Percentiles rank a stretch among this genome's conserved stretches.
phyloP scores from a whole-genome alignment of 1,140 invertebrate species.

The Drosophila malerkotliana region DNA sequence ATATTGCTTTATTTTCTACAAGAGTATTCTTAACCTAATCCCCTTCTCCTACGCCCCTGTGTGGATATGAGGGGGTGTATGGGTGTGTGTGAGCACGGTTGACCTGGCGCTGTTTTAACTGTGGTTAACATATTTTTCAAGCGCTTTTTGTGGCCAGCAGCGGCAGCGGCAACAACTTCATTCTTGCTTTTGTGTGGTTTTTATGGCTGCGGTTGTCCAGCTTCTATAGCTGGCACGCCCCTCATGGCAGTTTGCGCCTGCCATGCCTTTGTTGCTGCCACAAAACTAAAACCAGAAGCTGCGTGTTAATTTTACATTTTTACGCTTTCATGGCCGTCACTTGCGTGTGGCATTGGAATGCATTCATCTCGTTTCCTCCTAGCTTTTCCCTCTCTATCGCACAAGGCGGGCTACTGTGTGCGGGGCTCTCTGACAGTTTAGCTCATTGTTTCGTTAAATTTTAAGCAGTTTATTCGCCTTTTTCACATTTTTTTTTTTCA shows the following conservation, averaged over 20 bases:
- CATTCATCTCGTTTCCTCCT: conserved; percentile 23
- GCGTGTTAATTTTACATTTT: conserved; percentile 82
- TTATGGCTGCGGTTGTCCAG: conserved; percentile 76
- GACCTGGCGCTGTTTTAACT: conserved; percentile 81
- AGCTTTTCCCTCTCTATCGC: no score
- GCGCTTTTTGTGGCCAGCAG: conserved; percentile 75
- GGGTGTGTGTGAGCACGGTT: conserved; percentile 58
- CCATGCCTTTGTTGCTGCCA: conserved; percentile 45
- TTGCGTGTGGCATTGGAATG: conserved; percentile 76
- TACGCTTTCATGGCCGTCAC: conserved; percentile 81
- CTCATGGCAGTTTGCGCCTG: not conserved
- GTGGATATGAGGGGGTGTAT: conserved; percentile 24
- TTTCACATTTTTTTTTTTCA: not conserved
- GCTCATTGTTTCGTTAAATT: conserved; percentile 76
- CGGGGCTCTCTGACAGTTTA: conserved; percentile 44
- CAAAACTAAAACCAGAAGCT: conserved; percentile 82
- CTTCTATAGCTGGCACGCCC: conserved; percentile 36
- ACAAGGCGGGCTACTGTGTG: conserved; percentile 1
- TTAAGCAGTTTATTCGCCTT: conserved; percentile 72
- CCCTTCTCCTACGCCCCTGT: conserved; percentile 6
- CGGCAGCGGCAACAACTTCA: conserved; percentile 74
- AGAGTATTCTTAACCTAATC: not conserved
- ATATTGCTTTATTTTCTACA: not conserved
- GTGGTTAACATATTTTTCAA: conserved; percentile 82
- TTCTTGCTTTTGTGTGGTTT: conserved; percentile 82